A percentile compares a stretch with the other conserved stretches of the same genome.
Conservation (phyloP, 2,888 invertebrate genomes). For the Parnassius orleans region DNA sequence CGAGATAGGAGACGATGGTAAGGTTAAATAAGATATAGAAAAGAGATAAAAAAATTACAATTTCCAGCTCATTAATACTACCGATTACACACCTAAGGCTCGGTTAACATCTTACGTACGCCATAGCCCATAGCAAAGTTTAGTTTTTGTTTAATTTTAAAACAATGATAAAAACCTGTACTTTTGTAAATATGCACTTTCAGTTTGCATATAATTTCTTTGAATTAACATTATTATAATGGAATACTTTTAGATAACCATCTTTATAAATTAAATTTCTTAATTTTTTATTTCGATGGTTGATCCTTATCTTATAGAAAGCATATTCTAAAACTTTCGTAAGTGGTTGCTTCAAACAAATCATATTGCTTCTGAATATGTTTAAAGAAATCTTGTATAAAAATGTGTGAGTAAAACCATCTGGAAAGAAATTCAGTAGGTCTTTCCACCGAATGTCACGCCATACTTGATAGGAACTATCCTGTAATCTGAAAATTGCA, state of each 20-base stretch:
- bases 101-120: no score
- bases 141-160: no score
- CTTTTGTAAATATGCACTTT: no score
- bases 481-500: conserved; percentile 48
- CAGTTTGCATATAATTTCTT: no score
- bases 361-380: conserved; percentile 33
- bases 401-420: conserved; percentile 56
- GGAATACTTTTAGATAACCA: conserved; percentile 42
- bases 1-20: no score
- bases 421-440: conserved; percentile 50
- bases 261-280: conserved; percentile 48
- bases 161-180: no score
- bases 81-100: no score
- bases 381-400: conserved; percentile 41
- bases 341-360: conserved; percentile 46
- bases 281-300: conserved; percentile 45
- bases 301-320: conserved; percentile 34
- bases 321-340: conserved; percentile 44
- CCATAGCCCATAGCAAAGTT: no score
- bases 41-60: no score
- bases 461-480: conserved; percentile 56
- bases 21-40: no score
- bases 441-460: conserved; percentile 66
- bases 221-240: conserved; percentile 26
- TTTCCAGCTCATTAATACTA: no score